Percentiles rank a stretch among this genome's conserved stretches.
phyloP scores from a whole-genome alignment of 2,797 vertebrate species.

The Jordanella pulchra region DNA sequence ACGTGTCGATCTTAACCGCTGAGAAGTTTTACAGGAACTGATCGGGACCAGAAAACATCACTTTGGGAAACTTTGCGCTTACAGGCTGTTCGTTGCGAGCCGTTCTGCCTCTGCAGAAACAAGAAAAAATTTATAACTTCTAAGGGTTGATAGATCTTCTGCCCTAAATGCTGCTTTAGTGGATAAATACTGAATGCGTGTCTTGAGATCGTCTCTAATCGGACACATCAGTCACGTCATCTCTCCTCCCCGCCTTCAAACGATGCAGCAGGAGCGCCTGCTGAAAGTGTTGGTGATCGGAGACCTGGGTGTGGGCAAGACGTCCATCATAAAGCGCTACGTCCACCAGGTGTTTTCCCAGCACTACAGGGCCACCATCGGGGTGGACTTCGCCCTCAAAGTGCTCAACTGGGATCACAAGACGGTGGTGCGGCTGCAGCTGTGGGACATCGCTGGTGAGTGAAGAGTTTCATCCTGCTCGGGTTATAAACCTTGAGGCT shows the following conservation, averaged over 20 bases:
- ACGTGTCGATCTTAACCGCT: neutral
- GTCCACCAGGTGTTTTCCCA: conserved; percentile 84
- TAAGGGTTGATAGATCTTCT: neutral
- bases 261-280: conserved; percentile 77
- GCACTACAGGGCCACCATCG: conserved; percentile 83
- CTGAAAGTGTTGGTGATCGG: conserved; percentile 83
- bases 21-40: neutral
- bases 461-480: too few relatives aligned
- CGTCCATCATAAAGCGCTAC: conserved; percentile 83
- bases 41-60: neutral
- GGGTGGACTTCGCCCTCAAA: conserved; percentile 84
- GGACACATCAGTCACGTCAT: neutral
- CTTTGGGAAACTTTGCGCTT: neutral
- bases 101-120: neutral
- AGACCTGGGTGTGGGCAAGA: conserved; percentile 83
- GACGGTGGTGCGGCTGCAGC: conserved; percentile 80
- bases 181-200: neutral
- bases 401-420: conserved; percentile 78
- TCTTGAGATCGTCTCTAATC: neutral
- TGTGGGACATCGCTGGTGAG: conserved; percentile 85
- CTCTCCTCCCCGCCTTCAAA: neutral
- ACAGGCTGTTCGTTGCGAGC: neutral
- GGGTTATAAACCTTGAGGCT: neutral
- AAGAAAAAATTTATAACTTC: neutral
- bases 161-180: neutral